Conservation (phyloP, 2,888 invertebrate species). For the Scaptomyza tumidula region DNA sequence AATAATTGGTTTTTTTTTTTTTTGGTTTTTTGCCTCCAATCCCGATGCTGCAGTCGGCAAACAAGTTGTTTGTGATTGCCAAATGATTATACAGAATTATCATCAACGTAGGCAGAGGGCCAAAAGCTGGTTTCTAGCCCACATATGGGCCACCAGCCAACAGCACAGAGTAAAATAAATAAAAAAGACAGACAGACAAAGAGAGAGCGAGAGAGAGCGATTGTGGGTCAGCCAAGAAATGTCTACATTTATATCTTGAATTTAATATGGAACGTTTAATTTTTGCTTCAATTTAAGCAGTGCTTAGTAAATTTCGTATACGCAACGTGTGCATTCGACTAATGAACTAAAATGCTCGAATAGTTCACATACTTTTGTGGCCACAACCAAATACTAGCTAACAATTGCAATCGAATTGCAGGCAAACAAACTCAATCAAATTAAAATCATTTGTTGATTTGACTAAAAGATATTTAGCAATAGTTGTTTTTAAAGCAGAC, state of each 20-base stretch:
- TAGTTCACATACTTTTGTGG: conserved; percentile 28
- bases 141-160: conserved; percentile 29
- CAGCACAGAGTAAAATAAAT: not conserved
- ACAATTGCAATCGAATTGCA: conserved; percentile 5
- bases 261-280: conserved; percentile 46
- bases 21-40: conserved; percentile 24
- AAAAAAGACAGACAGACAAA: not conserved
- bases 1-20: conserved; percentile 73
- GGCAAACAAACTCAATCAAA: not conserved
- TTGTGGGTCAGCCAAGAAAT: conserved; percentile 15
- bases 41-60: conserved; percentile 40
- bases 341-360: conserved; percentile 47
- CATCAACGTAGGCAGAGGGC: conserved; percentile 43
- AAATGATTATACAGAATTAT: conserved; percentile 72
- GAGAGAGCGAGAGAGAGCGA: not conserved
- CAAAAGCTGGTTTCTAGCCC: conserved; percentile 43
- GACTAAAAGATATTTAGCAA: not conserved
- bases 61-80: conserved; percentile 76
- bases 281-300: conserved; percentile 51
- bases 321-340: conserved; percentile 33
- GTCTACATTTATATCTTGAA: conserved; percentile 14
- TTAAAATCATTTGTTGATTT: conserved; percentile 11
- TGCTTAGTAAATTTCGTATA: conserved; percentile 47
- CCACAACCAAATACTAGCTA: conserved; percentile 16
- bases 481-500: no score